Percentiles rank a stretch among this genome's conserved stretches.
These are phyloP conservation scores for Morone saxatilis DNA, from an alignment of 2,113 vertebrate genomes.

Conservation along the genomic window DNA sequence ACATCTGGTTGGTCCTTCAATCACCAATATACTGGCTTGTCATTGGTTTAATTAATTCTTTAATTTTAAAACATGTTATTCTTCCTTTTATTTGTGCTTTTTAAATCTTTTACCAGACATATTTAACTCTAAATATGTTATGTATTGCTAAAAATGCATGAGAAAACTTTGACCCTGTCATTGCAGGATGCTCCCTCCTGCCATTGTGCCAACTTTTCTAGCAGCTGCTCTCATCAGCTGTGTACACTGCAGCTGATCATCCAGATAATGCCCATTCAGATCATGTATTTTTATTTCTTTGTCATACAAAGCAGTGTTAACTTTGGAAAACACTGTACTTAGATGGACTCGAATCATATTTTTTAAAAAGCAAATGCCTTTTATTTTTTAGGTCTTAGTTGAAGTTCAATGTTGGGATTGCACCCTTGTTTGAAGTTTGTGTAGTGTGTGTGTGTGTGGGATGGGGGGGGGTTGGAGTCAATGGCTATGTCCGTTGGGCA, in stretches of 20 bases:
- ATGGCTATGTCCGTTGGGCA: no score
- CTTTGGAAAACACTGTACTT: neutral
- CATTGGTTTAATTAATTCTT: neutral
- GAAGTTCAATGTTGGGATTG: constrained; percentile 30
- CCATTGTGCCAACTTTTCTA: constrained; percentile 18
- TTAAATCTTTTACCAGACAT: neutral
- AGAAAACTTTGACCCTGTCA: constrained; percentile 18
- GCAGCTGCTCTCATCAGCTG: constrained; percentile 56
- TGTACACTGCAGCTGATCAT: constrained; percentile 28
- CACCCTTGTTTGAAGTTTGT: neutral
- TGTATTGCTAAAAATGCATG: neutral
- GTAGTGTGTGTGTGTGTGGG: constrained; percentile 21
- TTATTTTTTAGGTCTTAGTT: neutral
- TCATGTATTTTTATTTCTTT: constrained; percentile 2
- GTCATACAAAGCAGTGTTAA: constrained; percentile 23
- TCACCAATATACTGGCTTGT: neutral
- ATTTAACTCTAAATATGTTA: neutral
- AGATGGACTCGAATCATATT: constrained; percentile 6
- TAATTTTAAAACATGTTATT: neutral
- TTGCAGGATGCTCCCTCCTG: constrained; percentile 7
- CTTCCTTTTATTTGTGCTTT: neutral
- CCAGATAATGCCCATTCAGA: constrained; percentile 17
- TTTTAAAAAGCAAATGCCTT: constrained; percentile 7
- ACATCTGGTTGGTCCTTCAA: neutral
- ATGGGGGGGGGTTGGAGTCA: neutral